A percentile compares a stretch with the other conserved stretches of the same genome.
Evolutionary conservation across 2,888 invertebrate genomes (phyloP).

Genomic region (Auanema freiburgensis): DNA sequence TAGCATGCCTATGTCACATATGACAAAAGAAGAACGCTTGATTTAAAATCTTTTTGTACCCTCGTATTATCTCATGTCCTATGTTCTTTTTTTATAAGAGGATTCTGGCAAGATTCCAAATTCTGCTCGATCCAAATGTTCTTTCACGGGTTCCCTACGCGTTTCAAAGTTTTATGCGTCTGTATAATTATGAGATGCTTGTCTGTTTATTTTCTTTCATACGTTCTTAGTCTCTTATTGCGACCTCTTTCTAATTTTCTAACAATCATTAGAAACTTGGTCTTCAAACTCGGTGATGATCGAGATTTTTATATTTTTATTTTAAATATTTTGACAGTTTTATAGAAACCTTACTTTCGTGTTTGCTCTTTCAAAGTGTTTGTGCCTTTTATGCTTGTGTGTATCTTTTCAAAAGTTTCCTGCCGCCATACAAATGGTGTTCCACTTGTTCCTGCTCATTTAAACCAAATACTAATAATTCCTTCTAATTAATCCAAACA

Average conservation of each 20-base stretch:
- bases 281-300: not conserved
- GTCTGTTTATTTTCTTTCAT: not conserved
- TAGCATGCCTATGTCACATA: constrained; percentile 56
- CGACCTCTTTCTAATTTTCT: not conserved
- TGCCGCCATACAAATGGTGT: no score
- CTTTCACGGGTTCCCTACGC: constrained; percentile 5
- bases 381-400: no score
- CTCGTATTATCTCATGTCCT: not conserved
- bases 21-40: constrained; percentile 56
- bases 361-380: no score
- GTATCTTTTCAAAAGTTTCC: no score
- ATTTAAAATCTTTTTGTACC: constrained; percentile 37
- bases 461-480: no score
- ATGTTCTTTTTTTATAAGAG: not conserved
- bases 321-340: no score
- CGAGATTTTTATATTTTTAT: no score
- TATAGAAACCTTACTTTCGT: no score
- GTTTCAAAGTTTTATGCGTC: constrained; percentile 1
- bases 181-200: not conserved
- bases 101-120: not conserved
- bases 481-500: no score
- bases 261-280: not conserved
- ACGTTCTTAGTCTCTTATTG: not conserved
- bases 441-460: no score
- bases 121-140: not conserved